Base-by-base conservation (phyloP, 2,113 vertebrate species). In the Epinephelus lanceolatus region DNA sequence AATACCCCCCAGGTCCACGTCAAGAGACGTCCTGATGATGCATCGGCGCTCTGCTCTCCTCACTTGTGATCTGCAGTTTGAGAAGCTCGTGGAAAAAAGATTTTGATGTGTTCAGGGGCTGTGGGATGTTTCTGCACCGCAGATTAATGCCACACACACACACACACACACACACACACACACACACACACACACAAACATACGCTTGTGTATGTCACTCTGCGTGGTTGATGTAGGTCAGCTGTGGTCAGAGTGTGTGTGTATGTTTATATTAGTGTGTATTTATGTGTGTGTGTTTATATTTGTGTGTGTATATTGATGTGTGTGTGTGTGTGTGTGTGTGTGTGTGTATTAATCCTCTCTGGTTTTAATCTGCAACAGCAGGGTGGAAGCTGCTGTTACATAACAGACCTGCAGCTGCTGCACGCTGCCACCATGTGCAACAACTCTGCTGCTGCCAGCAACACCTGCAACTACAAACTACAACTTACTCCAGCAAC, bases 321-420 rank as follows among this genome's bases (percentile, higher is more conserved):
- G 68, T 49, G 49, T 67, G 53, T 62, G 53, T 81, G 70, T 59
- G 52, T 72, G 45, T 65, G 78, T 78, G 61, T 82, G 80, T 79
- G 68, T 78, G 80, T 80, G 83, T 78, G 60, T 82, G 66, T 83
- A 14, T 90, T 91, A 93, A 93, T 92, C 90, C 89, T 86, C 47
- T 70, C 66, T 87, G 78, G 77, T 60, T 90, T 88, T 92, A 90
- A 93, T 91, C 92, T 89, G 86, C 86, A 88, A 86, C 90, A 93
- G 84, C 87, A 88, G 86, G 90, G 85, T 83, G 85, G 86, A 87
- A 90, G 84, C 72, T 86, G 86, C 59, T 86, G 84, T 93, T 92
- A 88, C 85, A 83, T 92, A 87, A 93, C 62, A 85, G 37, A 83
- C 80, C 61, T 77, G 42, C 40, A 76, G 77, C 77, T 57, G 15